Evolutionary conservation across 2,888 invertebrate species (phyloP).

Genomic region (Acronicta aceris): DNA sequence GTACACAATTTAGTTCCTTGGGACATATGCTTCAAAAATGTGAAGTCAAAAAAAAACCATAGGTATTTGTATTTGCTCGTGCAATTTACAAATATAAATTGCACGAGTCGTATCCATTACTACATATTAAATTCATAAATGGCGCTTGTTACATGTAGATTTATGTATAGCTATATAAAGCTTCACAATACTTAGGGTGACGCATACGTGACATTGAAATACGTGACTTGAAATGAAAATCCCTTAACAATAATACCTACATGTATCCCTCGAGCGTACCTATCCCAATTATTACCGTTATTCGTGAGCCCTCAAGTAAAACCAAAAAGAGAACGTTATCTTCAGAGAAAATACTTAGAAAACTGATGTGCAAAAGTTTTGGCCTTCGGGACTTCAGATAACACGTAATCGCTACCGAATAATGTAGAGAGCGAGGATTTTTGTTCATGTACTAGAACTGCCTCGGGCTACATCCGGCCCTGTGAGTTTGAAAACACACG

Average conservation of each 20-base stretch:
- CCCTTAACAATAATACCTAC: constrained; percentile 10
- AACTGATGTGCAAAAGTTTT: constrained; percentile 28
- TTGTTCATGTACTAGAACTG: not conserved
- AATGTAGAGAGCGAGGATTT: constrained; percentile 12
- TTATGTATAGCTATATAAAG: too few relatives aligned
- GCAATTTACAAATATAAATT: too few relatives aligned
- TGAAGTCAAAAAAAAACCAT: too few relatives aligned
- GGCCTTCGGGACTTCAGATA: constrained; percentile 4
- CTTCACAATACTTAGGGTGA: too few relatives aligned
- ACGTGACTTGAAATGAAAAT: not conserved
- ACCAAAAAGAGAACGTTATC: constrained; percentile 22
- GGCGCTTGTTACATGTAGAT: too few relatives aligned
- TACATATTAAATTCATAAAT: too few relatives aligned
- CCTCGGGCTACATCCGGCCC: not conserved
- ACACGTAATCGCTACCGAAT: constrained; percentile 16
- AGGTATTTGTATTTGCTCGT: too few relatives aligned
- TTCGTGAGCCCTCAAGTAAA: constrained; percentile 5
- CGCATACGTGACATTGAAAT: too few relatives aligned
- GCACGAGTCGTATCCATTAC: too few relatives aligned
- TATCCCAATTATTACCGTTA: constrained; percentile 6
- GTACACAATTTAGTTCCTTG: too few relatives aligned
- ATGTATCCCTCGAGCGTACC: constrained; percentile 19
- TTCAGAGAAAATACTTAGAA: constrained; percentile 4
- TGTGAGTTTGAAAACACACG: constrained; percentile 2
- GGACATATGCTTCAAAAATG: too few relatives aligned